Percentiles rank a stretch among this genome's conserved stretches.
phyloP scores from a whole-genome alignment of 1,140 invertebrate genomes.

The Arctopsyche grandis region DNA sequence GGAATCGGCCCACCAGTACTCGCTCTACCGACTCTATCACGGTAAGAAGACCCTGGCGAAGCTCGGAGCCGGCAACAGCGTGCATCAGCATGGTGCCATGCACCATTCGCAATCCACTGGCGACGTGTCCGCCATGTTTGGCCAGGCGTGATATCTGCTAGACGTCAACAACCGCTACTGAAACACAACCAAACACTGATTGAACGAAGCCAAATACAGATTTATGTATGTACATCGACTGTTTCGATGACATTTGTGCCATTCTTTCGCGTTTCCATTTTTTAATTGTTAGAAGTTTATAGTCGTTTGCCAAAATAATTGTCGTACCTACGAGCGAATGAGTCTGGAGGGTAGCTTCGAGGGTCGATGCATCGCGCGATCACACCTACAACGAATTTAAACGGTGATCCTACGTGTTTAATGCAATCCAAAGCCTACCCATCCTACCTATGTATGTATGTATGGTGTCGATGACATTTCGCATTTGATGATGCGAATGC shows the following conservation, averaged over 20 bases:
- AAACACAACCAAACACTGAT: constrained; percentile 8
- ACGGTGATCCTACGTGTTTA: too few species aligned
- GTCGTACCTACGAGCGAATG: too few species aligned
- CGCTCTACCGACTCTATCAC: constrained; percentile 52
- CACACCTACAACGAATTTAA: too few species aligned
- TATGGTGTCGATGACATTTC: too few species aligned
- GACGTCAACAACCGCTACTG: constrained; percentile 22
- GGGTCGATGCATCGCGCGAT: too few species aligned
- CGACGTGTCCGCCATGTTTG: constrained; percentile 70
- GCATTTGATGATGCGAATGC: too few species aligned
- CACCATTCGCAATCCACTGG: constrained; percentile 71
- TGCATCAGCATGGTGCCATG: constrained; percentile 58
- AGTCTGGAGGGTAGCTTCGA: too few species aligned
- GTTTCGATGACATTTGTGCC: not conserved
- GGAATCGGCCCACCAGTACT: constrained; percentile 54
- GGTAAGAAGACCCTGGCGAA: constrained; percentile 50
- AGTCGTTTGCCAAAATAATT: too few species aligned
- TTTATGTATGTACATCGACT: not conserved
- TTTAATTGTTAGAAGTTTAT: too few species aligned
- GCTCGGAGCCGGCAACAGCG: constrained; percentile 33
- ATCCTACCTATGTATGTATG: too few species aligned
- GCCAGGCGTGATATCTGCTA: constrained; percentile 68
- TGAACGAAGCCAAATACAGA: not conserved
- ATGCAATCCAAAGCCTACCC: too few species aligned
- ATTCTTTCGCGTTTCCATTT: too few species aligned